Conservation (phyloP, 2,888 invertebrate species). For the Toxonevra muliebris region DNA sequence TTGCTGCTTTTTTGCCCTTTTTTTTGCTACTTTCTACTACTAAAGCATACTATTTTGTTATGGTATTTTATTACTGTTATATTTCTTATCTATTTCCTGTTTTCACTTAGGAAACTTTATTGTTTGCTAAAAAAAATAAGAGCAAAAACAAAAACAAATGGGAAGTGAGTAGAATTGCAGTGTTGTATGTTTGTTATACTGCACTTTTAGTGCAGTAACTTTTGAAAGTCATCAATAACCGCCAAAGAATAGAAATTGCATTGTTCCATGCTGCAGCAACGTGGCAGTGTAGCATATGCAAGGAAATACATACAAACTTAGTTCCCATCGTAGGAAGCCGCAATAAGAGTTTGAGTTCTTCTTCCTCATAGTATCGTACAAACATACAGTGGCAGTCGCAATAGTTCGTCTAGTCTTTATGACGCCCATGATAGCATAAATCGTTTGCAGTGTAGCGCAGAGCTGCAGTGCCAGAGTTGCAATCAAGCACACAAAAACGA, state of each 20-base stretch:
- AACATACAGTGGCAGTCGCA: constrained; percentile 11
- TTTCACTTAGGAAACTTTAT: constrained; percentile 21
- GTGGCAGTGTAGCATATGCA: constrained; percentile 5
- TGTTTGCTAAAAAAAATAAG: constrained; percentile 1
- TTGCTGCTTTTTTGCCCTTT: no score
- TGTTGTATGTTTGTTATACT: constrained; percentile 17
- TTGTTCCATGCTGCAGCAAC: not conserved
- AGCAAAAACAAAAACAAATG: constrained; percentile 1
- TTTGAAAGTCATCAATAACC: constrained; percentile 44
- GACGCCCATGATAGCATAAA: constrained; percentile 48
- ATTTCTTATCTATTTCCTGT: constrained; percentile 28
- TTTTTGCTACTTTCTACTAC: not conserved
- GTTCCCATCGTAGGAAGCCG: not conserved
- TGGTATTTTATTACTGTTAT: not conserved
- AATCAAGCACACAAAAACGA: constrained; percentile 11
- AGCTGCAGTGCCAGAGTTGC: constrained; percentile 1
- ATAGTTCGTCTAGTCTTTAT: constrained; percentile 51
- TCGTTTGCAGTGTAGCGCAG: constrained; percentile 14
- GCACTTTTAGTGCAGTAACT: constrained; percentile 40
- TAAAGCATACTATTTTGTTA: not conserved
- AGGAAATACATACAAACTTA: constrained; percentile 14
- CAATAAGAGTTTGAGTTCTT: not conserved
- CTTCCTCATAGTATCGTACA: constrained; percentile 5
- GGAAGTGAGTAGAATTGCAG: not conserved
- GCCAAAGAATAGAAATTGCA: not conserved